Evolutionary conservation across 2,113 vertebrate genomes (phyloP).

Genomic region (Catharus fuscescens): DNA sequence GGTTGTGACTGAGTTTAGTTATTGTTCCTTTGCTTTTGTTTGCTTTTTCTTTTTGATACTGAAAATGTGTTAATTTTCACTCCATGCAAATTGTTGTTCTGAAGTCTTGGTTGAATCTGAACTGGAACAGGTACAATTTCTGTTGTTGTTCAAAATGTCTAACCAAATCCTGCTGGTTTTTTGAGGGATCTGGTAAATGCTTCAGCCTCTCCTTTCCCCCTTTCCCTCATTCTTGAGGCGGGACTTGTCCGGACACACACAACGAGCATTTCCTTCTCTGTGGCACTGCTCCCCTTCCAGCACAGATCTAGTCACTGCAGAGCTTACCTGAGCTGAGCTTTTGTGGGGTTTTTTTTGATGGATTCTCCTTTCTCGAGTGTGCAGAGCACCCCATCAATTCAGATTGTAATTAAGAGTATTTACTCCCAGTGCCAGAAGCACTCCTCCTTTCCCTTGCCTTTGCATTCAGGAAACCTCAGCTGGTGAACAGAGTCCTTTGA

Average conservation of each 20-base stretch:
- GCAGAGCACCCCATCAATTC: background rate
- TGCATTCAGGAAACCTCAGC: background rate
- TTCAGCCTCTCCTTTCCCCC: background rate
- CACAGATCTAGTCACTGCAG: background rate
- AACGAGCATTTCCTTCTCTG: rapidly evolving
- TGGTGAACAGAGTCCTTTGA: background rate
- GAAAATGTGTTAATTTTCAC: background rate
- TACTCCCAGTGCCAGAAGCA: background rate
- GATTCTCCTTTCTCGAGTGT: background rate
- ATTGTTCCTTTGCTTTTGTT: background rate
- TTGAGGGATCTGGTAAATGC: background rate
- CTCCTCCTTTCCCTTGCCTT: background rate
- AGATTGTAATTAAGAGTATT: background rate
- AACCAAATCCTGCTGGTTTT: background rate
- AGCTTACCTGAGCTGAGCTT: background rate
- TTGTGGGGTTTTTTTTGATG: background rate
- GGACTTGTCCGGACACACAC: rapidly evolving
- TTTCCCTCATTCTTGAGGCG: rapidly evolving
- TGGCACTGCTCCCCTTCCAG: background rate
- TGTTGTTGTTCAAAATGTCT: background rate
- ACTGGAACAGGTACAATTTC: background rate
- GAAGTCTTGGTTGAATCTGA: background rate
- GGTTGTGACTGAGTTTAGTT: background rate
- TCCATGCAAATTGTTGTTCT: background rate
- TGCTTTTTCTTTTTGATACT: background rate